Conservation (phyloP, 2,797 vertebrate species). For the Sebastes vulpes region DNA sequence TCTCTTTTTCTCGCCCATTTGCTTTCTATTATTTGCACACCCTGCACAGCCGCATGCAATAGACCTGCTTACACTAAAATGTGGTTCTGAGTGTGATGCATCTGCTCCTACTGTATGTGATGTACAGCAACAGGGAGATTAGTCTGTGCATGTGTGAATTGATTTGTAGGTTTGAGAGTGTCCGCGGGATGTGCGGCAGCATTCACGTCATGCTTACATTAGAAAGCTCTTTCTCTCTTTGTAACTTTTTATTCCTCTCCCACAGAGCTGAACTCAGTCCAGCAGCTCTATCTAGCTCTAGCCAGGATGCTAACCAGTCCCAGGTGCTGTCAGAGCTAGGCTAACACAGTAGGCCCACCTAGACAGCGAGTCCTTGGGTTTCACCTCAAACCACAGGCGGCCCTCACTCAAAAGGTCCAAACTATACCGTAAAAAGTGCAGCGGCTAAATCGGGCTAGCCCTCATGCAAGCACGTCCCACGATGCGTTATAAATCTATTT, state of each 20-base stretch:
- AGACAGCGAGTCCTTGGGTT: conserved; percentile 61
- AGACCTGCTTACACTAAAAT: background rate
- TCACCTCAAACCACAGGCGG: conserved; percentile 61
- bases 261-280: conserved; percentile 74
- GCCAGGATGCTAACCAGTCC: conserved; percentile 80
- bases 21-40: background rate
- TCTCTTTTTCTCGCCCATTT: background rate
- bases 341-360: conserved; percentile 74
- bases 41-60: background rate
- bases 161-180: conserved; percentile 40
- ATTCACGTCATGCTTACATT: conserved; percentile 55
- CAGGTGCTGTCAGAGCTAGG: conserved; percentile 69
- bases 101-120: background rate
- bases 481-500: conserved; percentile 32
- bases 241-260: conserved; percentile 67
- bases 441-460: conserved; percentile 29
- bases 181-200: conserved; percentile 49
- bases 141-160: conserved; percentile 40
- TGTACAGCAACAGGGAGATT: conserved; percentile 5
- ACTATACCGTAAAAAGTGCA: conserved; percentile 43
- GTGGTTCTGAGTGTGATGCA: background rate
- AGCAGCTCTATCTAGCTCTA: conserved; percentile 61
- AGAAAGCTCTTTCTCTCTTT: conserved; percentile 59
- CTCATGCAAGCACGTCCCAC: conserved; percentile 21
- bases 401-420: conserved; percentile 29